Percentiles rank a stretch among this genome's conserved stretches.
Conservation (phyloP, 2,888 invertebrate species). For the Odontothrips loti region DNA sequence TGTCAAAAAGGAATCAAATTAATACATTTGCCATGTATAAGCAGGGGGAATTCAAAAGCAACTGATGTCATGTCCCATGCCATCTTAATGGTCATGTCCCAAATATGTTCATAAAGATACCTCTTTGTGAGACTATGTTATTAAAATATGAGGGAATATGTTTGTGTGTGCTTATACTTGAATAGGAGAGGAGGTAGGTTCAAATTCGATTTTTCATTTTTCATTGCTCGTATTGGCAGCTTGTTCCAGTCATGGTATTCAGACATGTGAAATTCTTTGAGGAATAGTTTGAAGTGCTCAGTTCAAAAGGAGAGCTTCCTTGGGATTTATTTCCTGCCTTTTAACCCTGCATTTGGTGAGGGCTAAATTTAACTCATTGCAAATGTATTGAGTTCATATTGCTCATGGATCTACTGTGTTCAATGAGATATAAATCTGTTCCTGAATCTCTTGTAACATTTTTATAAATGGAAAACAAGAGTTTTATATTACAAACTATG, state of each 20-base stretch:
- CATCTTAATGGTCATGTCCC: neutral
- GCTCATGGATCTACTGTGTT: neutral
- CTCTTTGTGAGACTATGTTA: neutral
- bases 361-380: neutral
- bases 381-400: neutral
- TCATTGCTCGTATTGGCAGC: neutral
- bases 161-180: neutral
- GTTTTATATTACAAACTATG: slow-evolving; percentile 13
- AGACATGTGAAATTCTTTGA: neutral
- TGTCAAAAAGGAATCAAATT: neutral
- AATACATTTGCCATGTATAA: neutral
- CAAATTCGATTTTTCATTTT: neutral
- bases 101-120: neutral
- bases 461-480: neutral
- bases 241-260: neutral
- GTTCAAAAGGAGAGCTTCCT: neutral
- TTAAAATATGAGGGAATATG: neutral
- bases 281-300: neutral
- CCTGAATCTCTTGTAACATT: slow-evolving; percentile 17
- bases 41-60: neutral
- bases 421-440: neutral
- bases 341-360: neutral
- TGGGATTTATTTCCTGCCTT: neutral
- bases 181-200: neutral
- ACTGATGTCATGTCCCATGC: neutral